Base-by-base conservation (phyloP, 1,140 invertebrate species). In the Drosophila willistoni region DNA sequence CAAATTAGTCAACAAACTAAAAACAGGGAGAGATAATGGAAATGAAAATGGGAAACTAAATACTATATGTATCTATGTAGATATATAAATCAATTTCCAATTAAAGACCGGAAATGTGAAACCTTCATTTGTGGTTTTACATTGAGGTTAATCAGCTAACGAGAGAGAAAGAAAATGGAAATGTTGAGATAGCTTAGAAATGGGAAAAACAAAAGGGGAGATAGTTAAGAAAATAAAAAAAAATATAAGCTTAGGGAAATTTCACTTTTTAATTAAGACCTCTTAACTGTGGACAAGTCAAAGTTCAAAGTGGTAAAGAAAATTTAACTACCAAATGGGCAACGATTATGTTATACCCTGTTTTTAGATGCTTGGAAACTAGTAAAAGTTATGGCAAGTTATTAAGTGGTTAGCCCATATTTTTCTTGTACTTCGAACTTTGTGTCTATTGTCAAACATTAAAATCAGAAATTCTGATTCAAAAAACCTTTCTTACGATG, bases 31-130 rank as follows among this genome's bases (percentile, higher is more conserved):
- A 14, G 34, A 56, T 14, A 54, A 44, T 56, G 72, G 64, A 70
- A 56, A 68, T 36, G 33, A 42, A 64, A 57, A 79, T 51, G 44
- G 44, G 56, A 75, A 39, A 66, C 59, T 34, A 63, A 64, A 78
- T 68, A 68, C 62, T 62, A 68, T 12, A 19, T 51, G 7, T 47
- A 47, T 19, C 42, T 60, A 68, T 19, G 10, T 51, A 6, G 17
- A 47, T 51, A 22, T 51, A 75, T 72, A 79, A 77, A 81, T 73
- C 75, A 68, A 67, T 81, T 68, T 65, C 71, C 74, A 75, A 70
- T 81, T 75, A 81, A 61, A 67, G 47, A 69, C 77, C 81, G 72
- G 73, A 77, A 79, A 83, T 47, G 77, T 54, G 79, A 86, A 63
- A 77, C 66, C 62, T 44, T 65, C 81, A 57, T 47, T 67, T 87